Conservation (phyloP, 2,888 invertebrate species). For the Hirtodrosophila alboralis region DNA sequence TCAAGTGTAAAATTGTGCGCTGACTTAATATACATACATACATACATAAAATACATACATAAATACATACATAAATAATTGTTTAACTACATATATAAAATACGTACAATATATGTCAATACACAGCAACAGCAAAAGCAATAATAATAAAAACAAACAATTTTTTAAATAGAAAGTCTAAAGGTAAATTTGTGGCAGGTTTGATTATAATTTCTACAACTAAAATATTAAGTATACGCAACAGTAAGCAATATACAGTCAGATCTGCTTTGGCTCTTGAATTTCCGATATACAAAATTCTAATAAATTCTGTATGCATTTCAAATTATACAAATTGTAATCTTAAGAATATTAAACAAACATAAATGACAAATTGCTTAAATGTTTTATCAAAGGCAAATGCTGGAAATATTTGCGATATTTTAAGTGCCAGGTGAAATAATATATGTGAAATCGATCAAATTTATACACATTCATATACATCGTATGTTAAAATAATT, state of each 20-base stretch:
- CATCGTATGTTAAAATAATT: conserved; percentile 14
- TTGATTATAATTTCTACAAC: conserved; percentile 48
- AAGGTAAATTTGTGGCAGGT: conserved; percentile 30
- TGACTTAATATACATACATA: conserved; percentile 61
- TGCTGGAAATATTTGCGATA: conserved; percentile 5
- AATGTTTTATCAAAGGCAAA: conserved; percentile 1
- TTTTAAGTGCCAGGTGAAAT: conserved; percentile 41
- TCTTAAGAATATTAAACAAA: not conserved
- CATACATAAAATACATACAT: conserved; percentile 36
- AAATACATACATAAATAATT: conserved; percentile 32
- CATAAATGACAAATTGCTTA: not conserved
- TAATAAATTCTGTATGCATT: no score
- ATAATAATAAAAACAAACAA: conserved; percentile 39
- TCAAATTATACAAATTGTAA: not conserved
- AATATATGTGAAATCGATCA: conserved; percentile 21
- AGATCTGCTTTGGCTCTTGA: conserved; percentile 6
- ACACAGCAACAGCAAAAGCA: conserved; percentile 37
- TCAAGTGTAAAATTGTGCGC: conserved; percentile 80
- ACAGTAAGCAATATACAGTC: conserved; percentile 1
- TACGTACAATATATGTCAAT: conserved; percentile 26
- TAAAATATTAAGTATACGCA: conserved; percentile 31
- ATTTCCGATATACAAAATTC: conserved; percentile 3
- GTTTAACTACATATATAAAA: conserved; percentile 32
- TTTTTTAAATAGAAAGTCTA: conserved; percentile 40
- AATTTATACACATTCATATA: not conserved